Evolutionary conservation across 2,888 invertebrate genomes (phyloP), one percentile per base, ranked within the genome.

Genomic region (Brenthis hecate): DNA sequence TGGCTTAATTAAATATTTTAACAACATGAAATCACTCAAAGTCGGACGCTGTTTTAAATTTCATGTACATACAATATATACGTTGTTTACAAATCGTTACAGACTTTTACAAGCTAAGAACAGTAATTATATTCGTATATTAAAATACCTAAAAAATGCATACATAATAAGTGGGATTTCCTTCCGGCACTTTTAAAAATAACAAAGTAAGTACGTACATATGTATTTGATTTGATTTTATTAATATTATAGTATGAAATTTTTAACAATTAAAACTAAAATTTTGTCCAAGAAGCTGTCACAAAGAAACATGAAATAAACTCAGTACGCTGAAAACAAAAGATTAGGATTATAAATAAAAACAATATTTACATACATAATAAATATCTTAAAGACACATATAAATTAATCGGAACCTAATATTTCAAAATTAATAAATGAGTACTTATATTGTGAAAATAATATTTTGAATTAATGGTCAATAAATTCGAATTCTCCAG

Each of bases 361-460:
- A 86, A 88, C 81, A 83, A 92, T 90, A 92, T 91, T 92, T 89
- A 92, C 92, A 92, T 91, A 91, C 88, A 89, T 89, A 89, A 92
- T 92, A 92, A 92, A 92, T 92, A 92, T 91, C 92, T 88, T 90
- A 92, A 92, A 91, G 92, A 92, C 91, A 92, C 91, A 89, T 89
- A 92, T 92, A 92, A 92, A 92, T 92, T 92, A 92, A 92, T 92
- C 92, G 91, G 91, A 91, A 92, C 92, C 89, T 92, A 92, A 92
- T 92, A 92, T 92, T 92, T 92, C 92, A 92, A 92, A 92, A 92
- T 92, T 92, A 92, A 92, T 92, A 92, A 92, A 92, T 92, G 92
- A 92, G 91, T 92, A 92, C 91, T 92, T 92, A 92, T 91, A 92
- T 92, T 92, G 92, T 92, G 92, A 92, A 92, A 92, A 92, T 92